Evolutionary conservation across 2,888 invertebrate genomes (phyloP).

Genomic region (Gortyna flavago): DNA sequence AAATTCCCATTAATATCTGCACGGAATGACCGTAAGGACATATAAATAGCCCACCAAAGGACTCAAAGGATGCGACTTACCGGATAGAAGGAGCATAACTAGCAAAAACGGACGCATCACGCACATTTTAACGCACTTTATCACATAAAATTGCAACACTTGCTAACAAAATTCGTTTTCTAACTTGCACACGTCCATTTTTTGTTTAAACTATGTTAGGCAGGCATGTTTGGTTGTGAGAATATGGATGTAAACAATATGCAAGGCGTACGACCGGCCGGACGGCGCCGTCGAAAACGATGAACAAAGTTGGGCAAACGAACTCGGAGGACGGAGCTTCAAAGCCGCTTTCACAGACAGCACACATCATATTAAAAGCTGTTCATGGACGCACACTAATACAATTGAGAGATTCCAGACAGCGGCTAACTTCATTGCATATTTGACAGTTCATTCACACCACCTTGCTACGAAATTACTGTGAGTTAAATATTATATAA

Average conservation of each 20-base stretch:
- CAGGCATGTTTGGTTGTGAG: constrained; percentile 71
- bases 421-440: constrained; percentile 84
- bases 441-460: constrained; percentile 88
- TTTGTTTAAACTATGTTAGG: constrained; percentile 74
- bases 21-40: constrained; percentile 82
- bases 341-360: constrained; percentile 78
- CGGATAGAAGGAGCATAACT: constrained; percentile 81
- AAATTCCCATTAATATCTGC: constrained; percentile 84
- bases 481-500: not conserved
- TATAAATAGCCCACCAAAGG: constrained; percentile 84
- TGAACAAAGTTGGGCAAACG: constrained; percentile 68
- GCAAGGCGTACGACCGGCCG: constrained; percentile 65
- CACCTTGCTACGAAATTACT: constrained; percentile 70
- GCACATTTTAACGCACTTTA: constrained; percentile 82
- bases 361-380: constrained; percentile 74
- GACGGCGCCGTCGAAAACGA: constrained; percentile 70
- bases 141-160: constrained; percentile 73
- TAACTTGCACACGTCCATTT: constrained; percentile 67
- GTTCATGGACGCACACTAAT: constrained; percentile 71
- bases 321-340: constrained; percentile 72
- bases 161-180: constrained; percentile 59
- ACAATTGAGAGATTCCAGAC: constrained; percentile 75
- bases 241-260: constrained; percentile 73
- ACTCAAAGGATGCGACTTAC: constrained; percentile 85
- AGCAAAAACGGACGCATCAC: constrained; percentile 77